These are phyloP conservation scores for Staurois parvus DNA, from an alignment of 2,797 vertebrate genomes.

Conservation along the genomic window DNA sequence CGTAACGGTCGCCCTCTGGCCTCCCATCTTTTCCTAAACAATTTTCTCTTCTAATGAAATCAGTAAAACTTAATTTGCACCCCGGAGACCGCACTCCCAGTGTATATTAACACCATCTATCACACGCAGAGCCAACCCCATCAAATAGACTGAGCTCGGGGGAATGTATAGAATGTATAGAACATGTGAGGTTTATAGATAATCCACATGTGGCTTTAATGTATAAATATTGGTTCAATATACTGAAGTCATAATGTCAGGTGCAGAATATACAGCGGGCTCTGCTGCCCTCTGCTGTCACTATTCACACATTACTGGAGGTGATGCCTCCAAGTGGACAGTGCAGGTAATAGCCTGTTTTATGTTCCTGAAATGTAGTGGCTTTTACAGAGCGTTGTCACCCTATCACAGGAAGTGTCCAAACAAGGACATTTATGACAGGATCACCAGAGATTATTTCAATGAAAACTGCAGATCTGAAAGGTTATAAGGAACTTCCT, in stretches of 20 bases:
- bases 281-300: slow-evolving; percentile 20
- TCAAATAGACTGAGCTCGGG: neutral
- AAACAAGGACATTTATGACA: no score
- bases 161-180: neutral
- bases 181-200: neutral
- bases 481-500: no score
- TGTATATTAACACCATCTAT: slow-evolving; percentile 23
- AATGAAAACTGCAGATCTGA: no score
- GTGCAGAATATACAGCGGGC: neutral
- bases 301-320: neutral
- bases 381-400: no score
- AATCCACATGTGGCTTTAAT: neutral
- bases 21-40: neutral
- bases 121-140: neutral
- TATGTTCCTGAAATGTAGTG: no score
- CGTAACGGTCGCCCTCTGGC: neutral
- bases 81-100: neutral
- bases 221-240: neutral
- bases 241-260: neutral
- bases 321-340: no score
- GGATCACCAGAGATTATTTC: no score
- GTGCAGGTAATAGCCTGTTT: no score
- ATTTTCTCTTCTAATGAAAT: neutral
- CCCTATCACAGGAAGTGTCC: no score
- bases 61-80: neutral